phyloP scores from a whole-genome alignment of 2,113 vertebrate species.

The Cochlearius cochlearius region DNA sequence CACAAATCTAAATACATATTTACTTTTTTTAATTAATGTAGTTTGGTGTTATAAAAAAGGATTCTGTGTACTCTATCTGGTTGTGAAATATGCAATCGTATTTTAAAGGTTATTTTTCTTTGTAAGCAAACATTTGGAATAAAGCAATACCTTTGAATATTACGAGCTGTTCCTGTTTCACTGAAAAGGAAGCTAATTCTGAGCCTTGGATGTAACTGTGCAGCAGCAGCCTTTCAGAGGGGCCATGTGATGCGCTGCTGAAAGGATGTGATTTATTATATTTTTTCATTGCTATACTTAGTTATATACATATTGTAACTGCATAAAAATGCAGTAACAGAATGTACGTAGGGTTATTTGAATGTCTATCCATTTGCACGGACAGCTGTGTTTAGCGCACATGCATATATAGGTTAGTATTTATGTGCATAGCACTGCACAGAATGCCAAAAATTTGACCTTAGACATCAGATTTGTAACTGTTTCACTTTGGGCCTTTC shows the following conservation, averaged over 20 bases:
- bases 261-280: conserved; percentile 24
- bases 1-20: background rate
- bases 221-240: background rate
- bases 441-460: conserved; percentile 21
- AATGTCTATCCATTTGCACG: background rate
- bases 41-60: background rate
- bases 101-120: background rate
- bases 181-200: background rate
- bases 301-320: background rate
- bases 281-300: conserved; percentile 27
- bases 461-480: background rate
- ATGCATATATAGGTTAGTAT: background rate
- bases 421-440: background rate
- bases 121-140: background rate
- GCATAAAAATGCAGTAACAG: conserved; percentile 19
- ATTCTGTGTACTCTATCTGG: background rate
- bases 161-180: background rate
- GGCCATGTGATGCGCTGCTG: background rate
- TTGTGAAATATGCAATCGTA: background rate
- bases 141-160: background rate
- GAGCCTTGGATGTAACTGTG: background rate
- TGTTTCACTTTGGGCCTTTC: background rate
- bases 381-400: background rate
- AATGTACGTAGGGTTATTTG: background rate
- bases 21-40: background rate